phyloP scores from a whole-genome alignment of 2,113 vertebrate genomes.

The Tychaedon coryphoeus region DNA sequence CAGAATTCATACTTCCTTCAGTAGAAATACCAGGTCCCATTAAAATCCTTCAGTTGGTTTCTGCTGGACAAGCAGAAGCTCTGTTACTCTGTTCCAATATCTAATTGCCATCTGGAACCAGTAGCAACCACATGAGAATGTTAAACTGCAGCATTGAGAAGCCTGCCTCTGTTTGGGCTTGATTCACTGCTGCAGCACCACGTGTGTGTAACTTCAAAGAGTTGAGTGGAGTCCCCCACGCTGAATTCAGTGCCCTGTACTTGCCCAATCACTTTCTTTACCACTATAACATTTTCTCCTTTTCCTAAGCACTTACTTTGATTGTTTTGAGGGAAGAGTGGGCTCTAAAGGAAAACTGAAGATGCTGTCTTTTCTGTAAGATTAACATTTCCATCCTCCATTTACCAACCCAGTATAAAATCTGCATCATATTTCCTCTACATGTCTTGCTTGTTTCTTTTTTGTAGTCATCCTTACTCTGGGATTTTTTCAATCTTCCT shows the following conservation, averaged over 20 bases:
- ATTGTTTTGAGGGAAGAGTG: background rate
- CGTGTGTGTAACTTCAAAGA: background rate
- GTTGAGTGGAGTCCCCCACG: background rate
- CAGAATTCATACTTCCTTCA: constrained; percentile 15
- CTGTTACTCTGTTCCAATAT: background rate
- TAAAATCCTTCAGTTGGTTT: constrained; percentile 36
- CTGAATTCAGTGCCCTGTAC: background rate
- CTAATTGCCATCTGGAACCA: constrained; percentile 56
- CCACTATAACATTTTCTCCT: background rate
- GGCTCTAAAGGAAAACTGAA: background rate
- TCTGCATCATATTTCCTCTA: background rate
- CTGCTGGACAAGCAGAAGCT: constrained; percentile 25
- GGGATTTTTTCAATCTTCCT: background rate
- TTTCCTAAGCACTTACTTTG: background rate
- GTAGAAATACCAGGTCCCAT: constrained; percentile 15
- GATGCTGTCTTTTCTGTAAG: background rate
- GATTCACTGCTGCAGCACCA: background rate
- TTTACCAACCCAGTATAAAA: background rate
- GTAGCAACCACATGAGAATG: constrained; percentile 4
- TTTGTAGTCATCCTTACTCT: background rate
- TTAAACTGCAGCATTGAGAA: background rate
- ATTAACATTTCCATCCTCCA: background rate
- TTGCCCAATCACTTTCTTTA: background rate
- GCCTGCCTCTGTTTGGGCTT: background rate
- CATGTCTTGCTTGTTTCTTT: background rate